phyloP scores from a whole-genome alignment of 2,113 vertebrate species.

The Thalassarche chlororhynchos region DNA sequence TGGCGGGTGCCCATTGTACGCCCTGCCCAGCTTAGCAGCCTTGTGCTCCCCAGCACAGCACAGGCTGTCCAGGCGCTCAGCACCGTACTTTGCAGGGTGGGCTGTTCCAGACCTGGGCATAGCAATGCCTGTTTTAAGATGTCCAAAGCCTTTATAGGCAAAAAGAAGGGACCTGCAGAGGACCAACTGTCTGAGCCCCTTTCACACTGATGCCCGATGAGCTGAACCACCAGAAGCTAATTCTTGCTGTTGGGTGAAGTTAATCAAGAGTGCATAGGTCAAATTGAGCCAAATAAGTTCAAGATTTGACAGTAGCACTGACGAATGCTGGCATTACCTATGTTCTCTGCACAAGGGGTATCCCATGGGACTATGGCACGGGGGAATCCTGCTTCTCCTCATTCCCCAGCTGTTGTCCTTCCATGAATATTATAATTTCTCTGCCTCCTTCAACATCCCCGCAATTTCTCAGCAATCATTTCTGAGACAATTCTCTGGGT shows the following conservation, averaged over 20 bases:
- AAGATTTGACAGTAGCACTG: not conserved
- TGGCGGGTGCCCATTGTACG: fast-evolving
- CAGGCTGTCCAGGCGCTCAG: fast-evolving
- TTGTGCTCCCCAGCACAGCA: not conserved
- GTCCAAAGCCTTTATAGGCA: not conserved
- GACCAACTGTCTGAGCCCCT: not conserved
- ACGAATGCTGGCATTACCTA: not conserved
- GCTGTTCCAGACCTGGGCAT: not conserved
- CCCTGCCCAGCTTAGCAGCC: not conserved
- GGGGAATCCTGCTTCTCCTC: not conserved
- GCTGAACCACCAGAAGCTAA: not conserved
- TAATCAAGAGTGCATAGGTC: not conserved
- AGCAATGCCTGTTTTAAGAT: not conserved
- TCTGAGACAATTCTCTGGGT: not conserved
- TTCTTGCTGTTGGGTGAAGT: not conserved
- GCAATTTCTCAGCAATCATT: not conserved
- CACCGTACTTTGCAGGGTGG: fast-evolving
- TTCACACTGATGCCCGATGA: fast-evolving
- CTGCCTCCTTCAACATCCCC: not conserved
- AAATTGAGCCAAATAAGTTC: not conserved
- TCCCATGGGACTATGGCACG: not conserved
- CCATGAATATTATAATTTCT: not conserved
- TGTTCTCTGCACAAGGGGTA: not conserved
- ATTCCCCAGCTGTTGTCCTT: not conserved
- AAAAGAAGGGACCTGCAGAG: not conserved